A percentile compares a stretch with the other conserved stretches of the same genome.
phyloP scores from a whole-genome alignment of 2,113 vertebrate species.

The Stegastes partitus region DNA sequence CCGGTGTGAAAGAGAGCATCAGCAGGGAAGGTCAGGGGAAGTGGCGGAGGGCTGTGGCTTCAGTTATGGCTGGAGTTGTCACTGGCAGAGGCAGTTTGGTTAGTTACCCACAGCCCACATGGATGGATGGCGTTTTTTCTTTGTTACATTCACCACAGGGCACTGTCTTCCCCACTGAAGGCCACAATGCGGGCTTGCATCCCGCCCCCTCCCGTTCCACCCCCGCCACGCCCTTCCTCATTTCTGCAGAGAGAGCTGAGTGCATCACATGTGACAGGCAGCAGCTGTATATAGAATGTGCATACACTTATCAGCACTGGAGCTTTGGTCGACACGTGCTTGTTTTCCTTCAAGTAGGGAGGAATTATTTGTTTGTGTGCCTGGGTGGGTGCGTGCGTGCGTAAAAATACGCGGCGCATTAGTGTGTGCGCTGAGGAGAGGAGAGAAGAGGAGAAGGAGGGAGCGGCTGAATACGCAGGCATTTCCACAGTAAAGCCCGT shows the following conservation, averaged over 20 bases:
- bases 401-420: conserved; percentile 45
- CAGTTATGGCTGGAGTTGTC: conserved; percentile 20
- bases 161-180: conserved; percentile 70
- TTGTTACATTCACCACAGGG: conserved; percentile 50
- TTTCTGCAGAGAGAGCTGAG: conserved; percentile 55
- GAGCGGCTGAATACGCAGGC: conserved; percentile 42
- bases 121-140: conserved; percentile 41
- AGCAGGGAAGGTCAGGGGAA: conserved; percentile 26
- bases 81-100: conserved; percentile 37
- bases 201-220: conserved; percentile 40
- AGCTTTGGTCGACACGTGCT: conserved; percentile 65
- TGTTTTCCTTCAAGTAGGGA: conserved; percentile 42
- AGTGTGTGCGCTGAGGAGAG: conserved; percentile 21
- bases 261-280: conserved; percentile 60
- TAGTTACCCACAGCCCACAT: conserved; percentile 38
- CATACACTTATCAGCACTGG: conserved; percentile 52
- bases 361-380: conserved; percentile 46
- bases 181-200: conserved; percentile 45
- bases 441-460: conserved; percentile 19
- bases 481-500: conserved; percentile 63
- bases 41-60: conserved; percentile 33
- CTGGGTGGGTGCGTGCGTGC: conserved; percentile 36
- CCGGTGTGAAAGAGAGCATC: conserved; percentile 57
- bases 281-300: conserved; percentile 72
- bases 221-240: conserved; percentile 75